Percentiles rank a stretch among this genome's conserved stretches.
phyloP scores from a whole-genome alignment of 2,888 invertebrate species.

The Himalopsyche tibetana region DNA sequence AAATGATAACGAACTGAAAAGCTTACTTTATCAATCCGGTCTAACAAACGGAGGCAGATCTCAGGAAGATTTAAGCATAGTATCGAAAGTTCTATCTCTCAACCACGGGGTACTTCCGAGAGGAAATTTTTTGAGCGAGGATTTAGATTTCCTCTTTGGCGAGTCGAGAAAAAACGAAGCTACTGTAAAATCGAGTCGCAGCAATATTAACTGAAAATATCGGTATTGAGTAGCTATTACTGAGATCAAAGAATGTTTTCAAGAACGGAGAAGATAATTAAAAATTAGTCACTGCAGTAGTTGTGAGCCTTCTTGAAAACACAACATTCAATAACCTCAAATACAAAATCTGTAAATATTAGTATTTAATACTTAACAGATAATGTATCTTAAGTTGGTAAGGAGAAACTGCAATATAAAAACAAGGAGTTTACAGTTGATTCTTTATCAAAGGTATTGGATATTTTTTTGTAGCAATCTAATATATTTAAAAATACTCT shows the following conservation, averaged over 20 bases:
- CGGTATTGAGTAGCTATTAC: neutral
- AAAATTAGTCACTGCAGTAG: neutral
- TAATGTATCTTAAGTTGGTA: neutral
- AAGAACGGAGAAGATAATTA: neutral
- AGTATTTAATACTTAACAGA: conserved; percentile 10
- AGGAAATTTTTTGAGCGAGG: conserved; percentile 72
- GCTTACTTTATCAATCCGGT: conserved; percentile 81
- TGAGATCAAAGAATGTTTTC: conserved; percentile 26
- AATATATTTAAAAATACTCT: conserved; percentile 25
- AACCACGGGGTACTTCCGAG: conserved; percentile 82
- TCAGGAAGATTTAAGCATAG: conserved; percentile 87
- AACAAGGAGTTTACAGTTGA: neutral
- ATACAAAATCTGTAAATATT: conserved; percentile 29
- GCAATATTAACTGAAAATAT: neutral
- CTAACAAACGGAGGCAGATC: conserved; percentile 77
- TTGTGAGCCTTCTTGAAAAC: conserved; percentile 12
- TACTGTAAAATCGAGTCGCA: conserved; percentile 23
- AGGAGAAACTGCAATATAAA: neutral
- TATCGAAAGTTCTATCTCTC: conserved; percentile 87
- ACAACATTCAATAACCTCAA: conserved; percentile 12
- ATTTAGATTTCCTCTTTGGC: conserved; percentile 70
- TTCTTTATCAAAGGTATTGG: neutral
- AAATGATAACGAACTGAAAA: conserved; percentile 79
- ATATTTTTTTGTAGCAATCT: neutral
- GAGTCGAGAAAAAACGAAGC: conserved; percentile 72